A percentile compares a stretch with the other conserved stretches of the same genome.
These are phyloP conservation scores for Myotis myotis DNA, from an alignment of 2,797 vertebrate genomes.

Conservation along the genomic window DNA sequence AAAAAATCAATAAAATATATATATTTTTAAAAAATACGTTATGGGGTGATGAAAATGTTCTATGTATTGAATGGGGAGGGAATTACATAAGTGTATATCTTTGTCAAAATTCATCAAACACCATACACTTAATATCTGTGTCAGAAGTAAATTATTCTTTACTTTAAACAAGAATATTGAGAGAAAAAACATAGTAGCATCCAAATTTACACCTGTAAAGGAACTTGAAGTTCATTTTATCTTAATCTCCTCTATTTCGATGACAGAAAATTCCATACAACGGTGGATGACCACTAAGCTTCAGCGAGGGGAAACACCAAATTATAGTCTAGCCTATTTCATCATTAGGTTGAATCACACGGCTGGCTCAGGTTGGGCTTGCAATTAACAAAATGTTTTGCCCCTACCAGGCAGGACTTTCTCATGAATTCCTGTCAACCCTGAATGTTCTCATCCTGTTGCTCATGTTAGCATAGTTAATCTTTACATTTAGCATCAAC, in stretches of 20 bases:
- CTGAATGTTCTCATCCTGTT: not conserved
- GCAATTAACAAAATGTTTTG: not conserved
- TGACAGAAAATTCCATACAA: not conserved
- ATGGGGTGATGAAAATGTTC: not conserved
- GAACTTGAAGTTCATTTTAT: constrained; percentile 17
- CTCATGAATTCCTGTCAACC: not conserved
- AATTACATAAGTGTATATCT: not conserved
- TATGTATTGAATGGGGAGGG: not conserved
- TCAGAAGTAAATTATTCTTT: constrained; percentile 38
- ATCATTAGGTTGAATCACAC: not conserved
- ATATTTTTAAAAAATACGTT: not conserved
- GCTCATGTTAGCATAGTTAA: not conserved
- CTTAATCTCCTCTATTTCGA: not conserved
- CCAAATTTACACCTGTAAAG: not conserved
- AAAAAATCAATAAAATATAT: too few species aligned
- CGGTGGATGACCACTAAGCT: not conserved
- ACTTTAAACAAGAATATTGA: not conserved
- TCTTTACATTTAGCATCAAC: not conserved
- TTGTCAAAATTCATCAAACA: constrained; percentile 23
- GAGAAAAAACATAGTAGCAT: not conserved
- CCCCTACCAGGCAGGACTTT: not conserved
- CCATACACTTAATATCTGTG: not conserved
- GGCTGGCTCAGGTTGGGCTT: not conserved
- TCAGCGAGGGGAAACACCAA: not conserved
- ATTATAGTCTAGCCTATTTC: not conserved